A percentile compares a stretch with the other conserved stretches of the same genome.
phyloP scores from a whole-genome alignment of 1,140 invertebrate species.

The Pristionchus pacificus region DNA sequence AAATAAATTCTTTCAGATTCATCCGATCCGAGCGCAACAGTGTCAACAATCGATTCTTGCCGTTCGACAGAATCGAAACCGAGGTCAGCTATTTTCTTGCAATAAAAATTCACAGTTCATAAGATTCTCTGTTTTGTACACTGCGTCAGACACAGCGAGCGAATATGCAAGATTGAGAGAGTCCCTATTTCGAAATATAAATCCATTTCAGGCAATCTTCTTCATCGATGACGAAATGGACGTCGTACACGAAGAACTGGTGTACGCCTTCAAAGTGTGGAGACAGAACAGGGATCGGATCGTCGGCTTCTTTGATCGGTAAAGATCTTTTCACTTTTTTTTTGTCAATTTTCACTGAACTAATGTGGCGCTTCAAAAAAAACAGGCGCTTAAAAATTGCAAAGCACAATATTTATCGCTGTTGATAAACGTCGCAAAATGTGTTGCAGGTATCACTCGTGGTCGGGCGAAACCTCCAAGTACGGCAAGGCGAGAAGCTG shows the following conservation, averaged over 20 bases:
- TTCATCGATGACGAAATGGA: background rate
- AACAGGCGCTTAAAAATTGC: too few species aligned
- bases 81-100: background rate
- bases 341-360: too few species aligned
- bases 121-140: background rate
- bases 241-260: background rate
- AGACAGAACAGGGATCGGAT: background rate
- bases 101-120: background rate
- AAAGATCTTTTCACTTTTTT: too few species aligned
- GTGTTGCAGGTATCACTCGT: too few species aligned
- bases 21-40: background rate
- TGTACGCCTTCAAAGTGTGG: background rate
- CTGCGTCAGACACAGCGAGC: background rate
- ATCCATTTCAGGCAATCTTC: background rate
- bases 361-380: too few species aligned
- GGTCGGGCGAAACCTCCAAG: too few species aligned
- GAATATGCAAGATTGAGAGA: background rate
- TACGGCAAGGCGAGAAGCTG: constrained; percentile 64
- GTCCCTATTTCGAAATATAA: background rate
- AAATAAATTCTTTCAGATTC: background rate
- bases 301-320: background rate
- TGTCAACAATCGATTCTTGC: background rate
- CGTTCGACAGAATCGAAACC: background rate
- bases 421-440: too few species aligned
- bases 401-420: too few species aligned